Percentiles rank a stretch among this genome's conserved stretches.
These are phyloP conservation scores for Drosophila sp. DNA, from an alignment of 1,140 invertebrate genomes.

Conservation along the genomic window DNA sequence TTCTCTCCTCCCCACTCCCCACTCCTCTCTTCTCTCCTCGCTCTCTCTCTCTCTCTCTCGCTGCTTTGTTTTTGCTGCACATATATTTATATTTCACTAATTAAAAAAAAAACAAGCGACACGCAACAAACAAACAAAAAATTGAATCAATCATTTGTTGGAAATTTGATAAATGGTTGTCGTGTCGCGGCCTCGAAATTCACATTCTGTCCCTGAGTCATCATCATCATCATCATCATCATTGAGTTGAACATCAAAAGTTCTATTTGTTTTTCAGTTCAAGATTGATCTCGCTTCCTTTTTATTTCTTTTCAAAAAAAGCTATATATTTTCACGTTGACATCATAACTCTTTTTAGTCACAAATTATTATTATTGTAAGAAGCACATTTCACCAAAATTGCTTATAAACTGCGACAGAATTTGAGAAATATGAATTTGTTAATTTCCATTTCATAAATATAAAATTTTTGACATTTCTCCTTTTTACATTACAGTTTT, in stretches of 20 bases:
- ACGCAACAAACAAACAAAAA: conserved; percentile 45
- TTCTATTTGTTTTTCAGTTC: neutral
- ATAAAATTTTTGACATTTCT: no score
- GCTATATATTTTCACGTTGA: neutral
- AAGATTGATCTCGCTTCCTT: neutral
- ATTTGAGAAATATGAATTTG: no score
- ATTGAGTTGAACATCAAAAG: conserved; percentile 3
- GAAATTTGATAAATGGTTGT: conserved; percentile 77
- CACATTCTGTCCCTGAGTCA: conserved; percentile 46
- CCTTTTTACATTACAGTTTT: no score
- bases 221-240: conserved; percentile 20
- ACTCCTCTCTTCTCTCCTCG: neutral
- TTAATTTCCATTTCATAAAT: no score
- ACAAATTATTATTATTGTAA: neutral
- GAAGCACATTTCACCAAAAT: no score
- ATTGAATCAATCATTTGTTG: conserved; percentile 78
- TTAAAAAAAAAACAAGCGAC: conserved; percentile 63
- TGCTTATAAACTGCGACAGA: no score
- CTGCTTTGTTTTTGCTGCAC: conserved; percentile 17
- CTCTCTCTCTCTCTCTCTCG: conserved; percentile 10
- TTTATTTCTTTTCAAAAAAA: neutral
- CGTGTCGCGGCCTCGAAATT: conserved; percentile 51
- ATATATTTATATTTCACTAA: conserved; percentile 72
- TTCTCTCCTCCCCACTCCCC: no score
- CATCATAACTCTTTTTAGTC: neutral